Conservation (phyloP, 2,888 invertebrate genomes). For the Sinopyrophorus schimmeli region DNA sequence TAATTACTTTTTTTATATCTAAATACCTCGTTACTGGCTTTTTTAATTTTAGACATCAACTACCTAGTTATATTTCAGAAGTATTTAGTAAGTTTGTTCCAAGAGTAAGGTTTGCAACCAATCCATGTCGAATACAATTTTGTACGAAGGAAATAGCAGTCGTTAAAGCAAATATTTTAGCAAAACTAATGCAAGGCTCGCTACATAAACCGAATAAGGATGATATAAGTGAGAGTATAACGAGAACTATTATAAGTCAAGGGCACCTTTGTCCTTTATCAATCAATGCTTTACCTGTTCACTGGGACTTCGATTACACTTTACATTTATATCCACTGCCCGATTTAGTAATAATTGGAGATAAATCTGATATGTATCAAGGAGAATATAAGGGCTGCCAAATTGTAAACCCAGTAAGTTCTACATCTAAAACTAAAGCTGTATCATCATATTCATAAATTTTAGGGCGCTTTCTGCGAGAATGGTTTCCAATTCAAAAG, state of each 20-base stretch:
- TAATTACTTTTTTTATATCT: slow-evolving; percentile 43
- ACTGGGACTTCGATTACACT: slow-evolving; percentile 89
- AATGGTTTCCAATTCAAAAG: too few species aligned
- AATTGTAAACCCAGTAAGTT: slow-evolving; percentile 79
- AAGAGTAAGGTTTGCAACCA: slow-evolving; percentile 79
- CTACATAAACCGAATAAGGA: slow-evolving; percentile 80
- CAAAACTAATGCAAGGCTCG: slow-evolving; percentile 72
- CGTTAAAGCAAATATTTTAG: slow-evolving; percentile 86
- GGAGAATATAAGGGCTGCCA: slow-evolving; percentile 74
- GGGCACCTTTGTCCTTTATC: slow-evolving; percentile 87
- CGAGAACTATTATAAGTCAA: slow-evolving; percentile 86
- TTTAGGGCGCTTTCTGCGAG: too few species aligned
- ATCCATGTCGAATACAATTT: slow-evolving; percentile 94
- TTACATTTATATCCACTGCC: slow-evolving; percentile 90
- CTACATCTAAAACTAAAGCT: too few species aligned
- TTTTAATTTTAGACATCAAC: slow-evolving; percentile 60
- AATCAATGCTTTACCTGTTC: slow-evolving; percentile 84
- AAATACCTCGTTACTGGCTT: not conserved
- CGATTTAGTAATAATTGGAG: slow-evolving; percentile 90
- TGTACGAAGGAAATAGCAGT: slow-evolving; percentile 94
- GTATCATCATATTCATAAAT: too few species aligned
- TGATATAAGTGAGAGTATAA: slow-evolving; percentile 76
- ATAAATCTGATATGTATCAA: slow-evolving; percentile 84
- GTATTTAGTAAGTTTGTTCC: slow-evolving; percentile 72
- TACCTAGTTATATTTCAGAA: slow-evolving; percentile 74